phyloP scores from a whole-genome alignment of 2,797 vertebrate genomes.

The Choloepus didactylus region DNA sequence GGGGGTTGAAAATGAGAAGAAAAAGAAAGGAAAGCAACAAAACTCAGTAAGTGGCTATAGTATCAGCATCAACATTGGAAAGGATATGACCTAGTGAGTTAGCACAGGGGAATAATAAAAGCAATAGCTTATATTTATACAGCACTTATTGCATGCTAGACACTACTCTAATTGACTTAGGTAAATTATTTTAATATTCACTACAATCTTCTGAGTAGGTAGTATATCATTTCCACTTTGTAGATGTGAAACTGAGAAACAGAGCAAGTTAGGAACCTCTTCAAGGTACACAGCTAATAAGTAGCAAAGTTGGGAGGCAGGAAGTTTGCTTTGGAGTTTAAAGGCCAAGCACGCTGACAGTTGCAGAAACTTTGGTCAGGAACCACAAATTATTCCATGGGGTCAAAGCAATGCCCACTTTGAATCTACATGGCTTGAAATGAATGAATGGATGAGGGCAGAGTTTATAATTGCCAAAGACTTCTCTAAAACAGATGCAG shows the following conservation, averaged over 20 bases:
- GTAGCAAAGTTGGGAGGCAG: background rate
- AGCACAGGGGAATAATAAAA: constrained; percentile 10
- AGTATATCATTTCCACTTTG: background rate
- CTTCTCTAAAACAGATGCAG: background rate
- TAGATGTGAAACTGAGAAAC: background rate
- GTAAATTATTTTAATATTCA: constrained; percentile 28
- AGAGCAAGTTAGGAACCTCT: background rate
- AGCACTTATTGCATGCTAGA: background rate
- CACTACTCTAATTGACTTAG: background rate
- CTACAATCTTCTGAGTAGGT: background rate
- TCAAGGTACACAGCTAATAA: constrained; percentile 17
- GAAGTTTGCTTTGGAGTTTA: constrained; percentile 61
- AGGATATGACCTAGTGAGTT: background rate
- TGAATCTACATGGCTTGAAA: background rate
- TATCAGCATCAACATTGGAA: background rate
- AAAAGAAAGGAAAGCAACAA: background rate
- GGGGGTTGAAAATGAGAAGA: background rate
- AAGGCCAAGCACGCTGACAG: constrained; percentile 37
- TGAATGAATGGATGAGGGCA: background rate
- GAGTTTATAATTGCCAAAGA: background rate
- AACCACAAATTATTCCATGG: background rate
- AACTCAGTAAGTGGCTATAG: background rate
- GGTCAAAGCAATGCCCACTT: constrained; percentile 41
- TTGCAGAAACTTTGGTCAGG: constrained; percentile 30
- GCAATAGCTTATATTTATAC: background rate